phyloP scores from a whole-genome alignment of 2,113 vertebrate genomes.

The Gavia stellata region DNA sequence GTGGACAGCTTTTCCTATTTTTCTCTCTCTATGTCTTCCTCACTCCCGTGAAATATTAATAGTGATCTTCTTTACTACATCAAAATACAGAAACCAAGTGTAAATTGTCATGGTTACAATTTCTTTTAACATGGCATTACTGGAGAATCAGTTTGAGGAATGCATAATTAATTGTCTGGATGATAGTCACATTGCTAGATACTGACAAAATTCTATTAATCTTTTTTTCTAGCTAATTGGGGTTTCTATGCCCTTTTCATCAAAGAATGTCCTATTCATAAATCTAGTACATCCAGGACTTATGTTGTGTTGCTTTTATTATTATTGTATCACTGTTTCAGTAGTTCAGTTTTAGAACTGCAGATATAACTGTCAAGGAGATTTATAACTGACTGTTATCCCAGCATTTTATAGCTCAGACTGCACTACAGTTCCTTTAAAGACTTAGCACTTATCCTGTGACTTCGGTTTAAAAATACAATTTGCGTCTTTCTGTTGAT shows the following conservation, averaged over 20 bases:
- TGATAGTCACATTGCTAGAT: slow-evolving; percentile 6
- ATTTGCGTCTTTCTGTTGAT: slow-evolving; percentile 6
- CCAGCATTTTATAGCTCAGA: slow-evolving; percentile 55
- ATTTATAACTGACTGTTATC: slow-evolving; percentile 52
- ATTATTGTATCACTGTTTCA: slow-evolving; percentile 70
- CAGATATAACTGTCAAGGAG: slow-evolving; percentile 63
- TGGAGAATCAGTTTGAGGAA: background rate
- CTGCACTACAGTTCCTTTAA: slow-evolving; percentile 61
- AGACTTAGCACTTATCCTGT: slow-evolving; percentile 61
- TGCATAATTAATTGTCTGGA: background rate
- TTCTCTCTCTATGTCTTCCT: background rate
- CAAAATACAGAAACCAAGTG: background rate
- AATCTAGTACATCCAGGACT: slow-evolving; percentile 52
- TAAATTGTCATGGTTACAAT: background rate
- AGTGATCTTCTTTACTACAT: background rate
- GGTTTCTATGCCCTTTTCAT: slow-evolving; percentile 52
- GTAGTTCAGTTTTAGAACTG: slow-evolving; percentile 71
- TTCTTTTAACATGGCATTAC: background rate
- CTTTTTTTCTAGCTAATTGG: slow-evolving; percentile 38
- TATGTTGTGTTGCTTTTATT: slow-evolving; percentile 66
- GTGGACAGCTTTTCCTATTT: background rate
- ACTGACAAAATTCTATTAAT: slow-evolving; percentile 33
- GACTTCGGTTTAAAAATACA: slow-evolving; percentile 67
- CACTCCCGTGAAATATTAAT: background rate
- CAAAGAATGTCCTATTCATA: slow-evolving; percentile 53